Base-by-base conservation (phyloP, 2,888 invertebrate species). In the Malachius bipustulatus region DNA sequence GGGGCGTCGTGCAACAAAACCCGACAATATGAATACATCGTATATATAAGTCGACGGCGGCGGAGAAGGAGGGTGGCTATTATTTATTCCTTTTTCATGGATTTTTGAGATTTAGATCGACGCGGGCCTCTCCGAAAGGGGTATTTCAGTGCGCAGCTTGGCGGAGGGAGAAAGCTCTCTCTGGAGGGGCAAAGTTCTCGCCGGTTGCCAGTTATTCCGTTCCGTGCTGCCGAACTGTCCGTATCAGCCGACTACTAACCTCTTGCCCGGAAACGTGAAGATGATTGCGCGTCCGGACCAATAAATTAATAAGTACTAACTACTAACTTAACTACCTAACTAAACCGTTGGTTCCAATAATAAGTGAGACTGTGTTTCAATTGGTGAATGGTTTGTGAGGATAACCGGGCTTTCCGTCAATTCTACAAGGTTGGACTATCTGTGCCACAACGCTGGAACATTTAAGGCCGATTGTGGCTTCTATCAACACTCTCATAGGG, bases 1-100 rank as follows among this genome's bases (percentile, higher is more conserved):
- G 29, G 29, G 11, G 29, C 11, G 29, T 28, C 6, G 29, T 28
- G 11, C 8, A 31, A 6, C 24, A 19, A n/a, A 19, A 19, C 24
- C n/a, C 24, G 14, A 31, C 12, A 31, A 31, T 31, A 31, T 31
- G 31, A 31, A 9, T 31, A 4, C 14, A 31, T 32, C 26, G 41
- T 31, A 44, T 44, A 41, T 44, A 42, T n/a, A n/a, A n/a, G n/a
- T n/a, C n/a, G n/a, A 43, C 36, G 43, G 42, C 41, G 47, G 47
- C 44, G 42, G 46, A 41, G 42, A 45, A 47, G 44, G 47, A 43
- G 50, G 44, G 49, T 46, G 50, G 52, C n/a, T 59, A 62, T 60
- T 62, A 62, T 64, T 63, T 62, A 63, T 63, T 62, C 62, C 59
- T 60, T 63, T 60, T 64, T 60, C 62, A 63, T 63, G 61, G 62